These are phyloP conservation scores for Oreochromis mossambicus DNA, from an alignment of 2,797 vertebrate species.

Conservation along the genomic window DNA sequence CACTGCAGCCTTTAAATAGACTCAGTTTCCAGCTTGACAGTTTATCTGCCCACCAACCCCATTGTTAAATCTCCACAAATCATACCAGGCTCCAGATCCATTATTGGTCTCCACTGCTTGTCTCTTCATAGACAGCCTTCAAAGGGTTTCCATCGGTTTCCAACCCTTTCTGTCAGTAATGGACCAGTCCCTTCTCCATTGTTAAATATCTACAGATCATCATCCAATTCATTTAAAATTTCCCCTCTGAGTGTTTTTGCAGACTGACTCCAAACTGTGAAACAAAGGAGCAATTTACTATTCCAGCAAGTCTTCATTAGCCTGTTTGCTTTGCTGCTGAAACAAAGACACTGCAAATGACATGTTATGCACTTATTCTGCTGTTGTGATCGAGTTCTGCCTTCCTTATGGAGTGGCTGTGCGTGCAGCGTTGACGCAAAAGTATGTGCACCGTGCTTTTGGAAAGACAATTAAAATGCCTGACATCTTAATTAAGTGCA, in stretches of 20 bases:
- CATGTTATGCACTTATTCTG: background rate
- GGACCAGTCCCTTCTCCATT: conserved; percentile 30
- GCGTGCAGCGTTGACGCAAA: background rate
- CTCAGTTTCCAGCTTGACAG: conserved; percentile 67
- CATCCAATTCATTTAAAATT: conserved; percentile 30
- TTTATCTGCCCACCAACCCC: conserved; percentile 65
- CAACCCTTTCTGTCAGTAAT: conserved; percentile 46
- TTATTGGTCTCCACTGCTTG: conserved; percentile 56
- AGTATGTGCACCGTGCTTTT: background rate
- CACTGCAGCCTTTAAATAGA: conserved; percentile 68
- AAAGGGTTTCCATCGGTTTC: conserved; percentile 35
- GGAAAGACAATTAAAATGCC: background rate
- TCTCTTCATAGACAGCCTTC: conserved; percentile 36
- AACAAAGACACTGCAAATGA: conserved; percentile 10
- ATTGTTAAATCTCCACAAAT: conserved; percentile 70
- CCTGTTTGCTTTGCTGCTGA: conserved; percentile 27
- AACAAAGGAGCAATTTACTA: conserved; percentile 15
- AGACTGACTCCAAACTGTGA: conserved; percentile 27
- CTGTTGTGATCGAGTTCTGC: background rate
- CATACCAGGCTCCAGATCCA: conserved; percentile 48
- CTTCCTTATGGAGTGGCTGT: background rate
- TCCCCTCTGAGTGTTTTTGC: conserved; percentile 36
- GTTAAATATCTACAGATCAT: conserved; percentile 52
- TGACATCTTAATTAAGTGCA: background rate
- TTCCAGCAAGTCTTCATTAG: background rate